These are phyloP conservation scores for Mythimna impura DNA, from an alignment of 2,888 invertebrate species.

Conservation along the genomic window DNA sequence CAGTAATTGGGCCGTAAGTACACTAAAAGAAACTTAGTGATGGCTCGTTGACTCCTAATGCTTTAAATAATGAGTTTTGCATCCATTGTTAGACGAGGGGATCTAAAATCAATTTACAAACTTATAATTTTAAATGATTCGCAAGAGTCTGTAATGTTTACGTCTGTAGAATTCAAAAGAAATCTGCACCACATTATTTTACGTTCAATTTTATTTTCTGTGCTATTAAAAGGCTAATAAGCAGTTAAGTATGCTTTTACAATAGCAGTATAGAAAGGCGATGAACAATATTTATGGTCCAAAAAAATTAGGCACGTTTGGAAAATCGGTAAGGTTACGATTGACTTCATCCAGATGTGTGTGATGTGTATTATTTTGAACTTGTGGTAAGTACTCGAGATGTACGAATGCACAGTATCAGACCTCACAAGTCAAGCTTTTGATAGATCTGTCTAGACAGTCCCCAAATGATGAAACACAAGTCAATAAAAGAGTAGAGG, in stretches of 20 bases:
- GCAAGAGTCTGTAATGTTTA: conserved; percentile 15
- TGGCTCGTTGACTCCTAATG: conserved; percentile 63
- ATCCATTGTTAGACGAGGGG: conserved; percentile 41
- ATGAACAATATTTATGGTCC: neutral
- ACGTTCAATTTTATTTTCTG: neutral
- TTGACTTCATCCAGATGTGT: too few species aligned
- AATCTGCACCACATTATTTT: neutral
- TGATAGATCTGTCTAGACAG: too few species aligned
- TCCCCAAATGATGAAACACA: too few species aligned
- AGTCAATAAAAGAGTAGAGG: too few species aligned
- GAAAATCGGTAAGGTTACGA: neutral
- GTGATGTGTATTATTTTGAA: too few species aligned
- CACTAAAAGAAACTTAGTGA: conserved; percentile 49
- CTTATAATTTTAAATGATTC: conserved; percentile 31
- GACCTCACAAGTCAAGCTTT: too few species aligned
- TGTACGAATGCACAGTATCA: too few species aligned
- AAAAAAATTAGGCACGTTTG: neutral
- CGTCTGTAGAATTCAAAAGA: neutral
- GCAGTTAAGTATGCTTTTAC: neutral
- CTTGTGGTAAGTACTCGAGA: too few species aligned
- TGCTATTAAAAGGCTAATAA: neutral
- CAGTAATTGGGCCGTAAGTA: conserved; percentile 49
- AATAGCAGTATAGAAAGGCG: too few species aligned
- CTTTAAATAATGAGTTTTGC: conserved; percentile 52
- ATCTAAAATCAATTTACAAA: conserved; percentile 46